A percentile compares a stretch with the other conserved stretches of the same genome.
phyloP scores from a whole-genome alignment of 35 echinoderm and acorn worm species.

The Heliocidaris erythrogramma region DNA sequence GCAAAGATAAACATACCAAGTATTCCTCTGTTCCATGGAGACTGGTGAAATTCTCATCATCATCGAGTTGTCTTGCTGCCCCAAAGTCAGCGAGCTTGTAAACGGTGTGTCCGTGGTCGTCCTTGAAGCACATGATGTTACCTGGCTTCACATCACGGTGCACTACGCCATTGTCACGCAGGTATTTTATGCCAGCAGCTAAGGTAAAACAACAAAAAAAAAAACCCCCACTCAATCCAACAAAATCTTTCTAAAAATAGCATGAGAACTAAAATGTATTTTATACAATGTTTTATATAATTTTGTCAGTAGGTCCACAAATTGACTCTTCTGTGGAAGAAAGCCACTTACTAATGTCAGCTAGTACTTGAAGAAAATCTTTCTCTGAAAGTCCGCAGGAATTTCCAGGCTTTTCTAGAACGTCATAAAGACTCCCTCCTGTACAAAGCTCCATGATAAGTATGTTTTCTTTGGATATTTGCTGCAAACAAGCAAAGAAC shows the following conservation, averaged over 20 bases:
- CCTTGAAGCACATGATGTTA: constrained; percentile 90
- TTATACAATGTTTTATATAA: too few species aligned
- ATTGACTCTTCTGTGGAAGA: background rate
- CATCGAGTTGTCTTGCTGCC: constrained; percentile 81
- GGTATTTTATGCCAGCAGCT: constrained; percentile 80
- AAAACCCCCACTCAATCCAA: background rate
- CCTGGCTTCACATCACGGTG: constrained; percentile 98
- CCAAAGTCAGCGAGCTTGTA: constrained; percentile 98
- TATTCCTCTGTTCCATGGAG: constrained; percentile 98
- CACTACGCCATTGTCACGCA: constrained; percentile 78
- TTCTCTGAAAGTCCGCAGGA: constrained; percentile 71
- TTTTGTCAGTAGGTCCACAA: too few species aligned
- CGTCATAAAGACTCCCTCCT: constrained; percentile 81
- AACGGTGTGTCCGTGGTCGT: constrained; percentile 40
- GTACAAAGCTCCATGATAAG: constrained; percentile 90
- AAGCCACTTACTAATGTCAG: constrained; percentile 83
- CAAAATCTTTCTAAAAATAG: too few species aligned
- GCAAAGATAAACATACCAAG: constrained; percentile 57
- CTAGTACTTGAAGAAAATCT: constrained; percentile 77
- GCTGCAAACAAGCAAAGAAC: constrained; percentile 46
- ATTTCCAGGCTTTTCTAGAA: constrained; percentile 89
- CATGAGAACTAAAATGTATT: too few species aligned
- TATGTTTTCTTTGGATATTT: constrained; percentile 75
- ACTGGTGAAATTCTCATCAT: constrained; percentile 81
- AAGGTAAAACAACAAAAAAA: background rate